phyloP scores from a whole-genome alignment of 1,140 invertebrate genomes.

The Nautilus pompilius region DNA sequence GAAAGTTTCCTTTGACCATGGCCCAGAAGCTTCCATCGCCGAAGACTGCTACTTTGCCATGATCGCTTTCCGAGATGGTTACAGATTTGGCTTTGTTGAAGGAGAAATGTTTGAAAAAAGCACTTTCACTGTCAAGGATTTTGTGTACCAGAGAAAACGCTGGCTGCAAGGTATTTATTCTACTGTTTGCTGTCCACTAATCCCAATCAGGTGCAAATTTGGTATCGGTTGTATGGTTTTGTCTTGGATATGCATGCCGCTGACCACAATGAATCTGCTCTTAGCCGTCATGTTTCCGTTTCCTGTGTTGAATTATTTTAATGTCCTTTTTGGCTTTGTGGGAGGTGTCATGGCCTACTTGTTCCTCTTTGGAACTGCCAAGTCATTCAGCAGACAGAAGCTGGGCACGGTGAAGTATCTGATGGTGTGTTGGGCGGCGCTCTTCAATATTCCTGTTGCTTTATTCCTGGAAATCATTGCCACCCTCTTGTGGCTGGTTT shows the following conservation, averaged over 20 bases:
- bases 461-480: constrained; percentile 11
- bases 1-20: constrained; percentile 90
- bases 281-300: constrained; percentile 81
- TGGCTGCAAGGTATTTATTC: constrained; percentile 94
- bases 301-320: constrained; percentile 69
- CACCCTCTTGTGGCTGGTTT: constrained; percentile 11
- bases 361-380: constrained; percentile 92
- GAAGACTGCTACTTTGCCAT: constrained; percentile 96
- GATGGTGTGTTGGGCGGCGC: constrained; percentile 43
- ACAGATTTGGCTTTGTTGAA: constrained; percentile 38
- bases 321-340: constrained; percentile 83
- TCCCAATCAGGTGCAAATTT: constrained; percentile 77
- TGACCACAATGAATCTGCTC: constrained; percentile 86
- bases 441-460: constrained; percentile 14
- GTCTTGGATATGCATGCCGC: constrained; percentile 91
- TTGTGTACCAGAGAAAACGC: constrained; percentile 89
- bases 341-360: constrained; percentile 89
- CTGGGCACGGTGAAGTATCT: constrained; percentile 76
- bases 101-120: constrained; percentile 96
- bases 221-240: constrained; percentile 85
- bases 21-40: constrained; percentile 74
- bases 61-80: constrained; percentile 65
- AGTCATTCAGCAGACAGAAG: constrained; percentile 84
- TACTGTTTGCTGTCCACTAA: constrained; percentile 85
- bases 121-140: constrained; percentile 89